phyloP scores from a whole-genome alignment of 2,797 vertebrate species.

The Microctenopoma steveboyesi region DNA sequence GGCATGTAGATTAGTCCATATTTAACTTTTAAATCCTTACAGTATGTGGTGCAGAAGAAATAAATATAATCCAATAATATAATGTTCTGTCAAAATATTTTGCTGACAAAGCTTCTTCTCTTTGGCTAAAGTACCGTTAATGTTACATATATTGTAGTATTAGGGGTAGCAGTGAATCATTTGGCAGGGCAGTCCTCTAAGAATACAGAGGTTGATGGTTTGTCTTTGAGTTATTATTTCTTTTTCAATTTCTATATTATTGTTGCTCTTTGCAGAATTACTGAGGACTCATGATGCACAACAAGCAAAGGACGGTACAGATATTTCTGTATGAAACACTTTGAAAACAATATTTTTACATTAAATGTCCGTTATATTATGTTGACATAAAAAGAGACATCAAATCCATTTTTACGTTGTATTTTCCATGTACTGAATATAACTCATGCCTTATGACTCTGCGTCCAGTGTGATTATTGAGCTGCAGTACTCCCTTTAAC shows the following conservation, averaged over 20 bases:
- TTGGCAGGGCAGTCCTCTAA: no score
- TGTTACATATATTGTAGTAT: not conserved
- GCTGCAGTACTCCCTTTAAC: not conserved
- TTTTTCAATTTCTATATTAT: not conserved
- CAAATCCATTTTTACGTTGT: constrained; percentile 59
- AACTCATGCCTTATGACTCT: constrained; percentile 48
- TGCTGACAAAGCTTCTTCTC: not conserved
- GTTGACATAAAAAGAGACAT: constrained; percentile 39
- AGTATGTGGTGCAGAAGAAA: not conserved
- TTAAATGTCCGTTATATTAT: constrained; percentile 65
- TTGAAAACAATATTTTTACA: constrained; percentile 55
- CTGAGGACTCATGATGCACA: constrained; percentile 45
- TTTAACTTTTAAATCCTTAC: not conserved
- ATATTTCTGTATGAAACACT: constrained; percentile 39
- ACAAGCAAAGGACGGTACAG: constrained; percentile 22
- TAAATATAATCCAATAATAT: not conserved
- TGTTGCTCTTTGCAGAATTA: constrained; percentile 63
- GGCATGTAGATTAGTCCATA: not conserved
- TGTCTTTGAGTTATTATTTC: no score
- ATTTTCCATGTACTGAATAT: constrained; percentile 71
- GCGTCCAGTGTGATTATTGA: constrained; percentile 37
- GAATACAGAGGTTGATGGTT: no score
- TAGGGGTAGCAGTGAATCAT: no score
- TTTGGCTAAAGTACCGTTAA: not conserved
- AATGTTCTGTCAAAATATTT: not conserved